Conservation (phyloP, 1,140 invertebrate genomes). For the Rhyzopertha dominica region DNA sequence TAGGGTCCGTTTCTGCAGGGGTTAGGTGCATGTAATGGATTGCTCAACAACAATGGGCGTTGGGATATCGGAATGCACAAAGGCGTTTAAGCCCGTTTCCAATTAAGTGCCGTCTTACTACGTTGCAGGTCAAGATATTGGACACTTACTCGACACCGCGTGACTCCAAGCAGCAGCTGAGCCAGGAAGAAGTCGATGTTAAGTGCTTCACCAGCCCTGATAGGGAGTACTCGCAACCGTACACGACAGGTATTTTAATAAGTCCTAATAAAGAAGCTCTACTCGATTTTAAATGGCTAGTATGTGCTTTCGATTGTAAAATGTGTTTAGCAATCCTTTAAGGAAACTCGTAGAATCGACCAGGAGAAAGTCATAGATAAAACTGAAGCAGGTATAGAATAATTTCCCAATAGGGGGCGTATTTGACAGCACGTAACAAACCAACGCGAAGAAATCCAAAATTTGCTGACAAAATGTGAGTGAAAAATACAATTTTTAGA, state of each 20-base stretch:
- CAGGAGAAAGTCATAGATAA: not conserved
- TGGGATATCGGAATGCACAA: not conserved
- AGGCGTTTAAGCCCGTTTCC: not conserved
- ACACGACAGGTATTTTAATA: slow-evolving; percentile 53
- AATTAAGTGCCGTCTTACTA: slow-evolving; percentile 6
- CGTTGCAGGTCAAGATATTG: slow-evolving; percentile 55
- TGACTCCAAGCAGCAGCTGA: slow-evolving; percentile 48
- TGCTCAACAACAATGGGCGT: slow-evolving; percentile 2
- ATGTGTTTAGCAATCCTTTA: too few species aligned
- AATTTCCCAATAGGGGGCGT: too few species aligned
- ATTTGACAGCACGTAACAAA: too few species aligned
- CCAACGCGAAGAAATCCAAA: too few species aligned
- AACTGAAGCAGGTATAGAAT: too few species aligned
- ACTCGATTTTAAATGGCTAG: too few species aligned
- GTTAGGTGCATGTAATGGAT: slow-evolving; percentile 9
- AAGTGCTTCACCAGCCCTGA: slow-evolving; percentile 53
- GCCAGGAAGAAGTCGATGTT: slow-evolving; percentile 50
- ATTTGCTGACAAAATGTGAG: too few species aligned
- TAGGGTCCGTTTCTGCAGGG: slow-evolving; percentile 7
- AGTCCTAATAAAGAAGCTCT: too few species aligned
- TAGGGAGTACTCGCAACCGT: slow-evolving; percentile 56
- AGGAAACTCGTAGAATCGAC: too few species aligned
- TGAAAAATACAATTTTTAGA: too few species aligned
- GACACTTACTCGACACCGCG: slow-evolving; percentile 56
- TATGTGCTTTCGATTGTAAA: too few species aligned